Conservation (phyloP, 2,113 vertebrate genomes). For the Eonycteris spelaea region DNA sequence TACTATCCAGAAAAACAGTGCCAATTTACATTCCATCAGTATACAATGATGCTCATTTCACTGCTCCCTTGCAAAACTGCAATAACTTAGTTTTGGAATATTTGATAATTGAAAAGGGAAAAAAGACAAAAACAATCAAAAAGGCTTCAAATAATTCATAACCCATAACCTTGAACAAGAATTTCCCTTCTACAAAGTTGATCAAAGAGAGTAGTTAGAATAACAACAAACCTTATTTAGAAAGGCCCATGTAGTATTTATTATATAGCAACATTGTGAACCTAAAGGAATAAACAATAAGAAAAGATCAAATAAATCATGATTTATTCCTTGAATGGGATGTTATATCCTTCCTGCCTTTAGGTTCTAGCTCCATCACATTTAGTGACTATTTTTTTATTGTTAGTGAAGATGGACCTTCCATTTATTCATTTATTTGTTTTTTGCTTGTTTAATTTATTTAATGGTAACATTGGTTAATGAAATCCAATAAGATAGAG, state of each 20-base stretch:
- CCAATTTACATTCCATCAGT: neutral
- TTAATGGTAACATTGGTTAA: no score
- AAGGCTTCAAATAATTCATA: neutral
- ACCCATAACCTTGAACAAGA: neutral
- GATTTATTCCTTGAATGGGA: neutral
- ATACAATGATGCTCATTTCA: neutral
- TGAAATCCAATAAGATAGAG: no score
- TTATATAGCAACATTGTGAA: neutral
- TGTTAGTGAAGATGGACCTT: neutral
- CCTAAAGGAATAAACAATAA: neutral
- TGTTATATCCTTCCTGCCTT: neutral
- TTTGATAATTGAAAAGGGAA: neutral
- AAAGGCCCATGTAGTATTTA: neutral
- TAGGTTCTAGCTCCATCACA: neutral
- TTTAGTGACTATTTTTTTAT: neutral
- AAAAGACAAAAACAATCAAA: neutral
- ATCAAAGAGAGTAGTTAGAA: neutral
- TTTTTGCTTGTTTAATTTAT: no score
- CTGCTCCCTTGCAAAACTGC: neutral
- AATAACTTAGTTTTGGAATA: neutral
- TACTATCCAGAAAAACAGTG: neutral
- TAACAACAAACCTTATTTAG: neutral
- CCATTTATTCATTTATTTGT: no score
- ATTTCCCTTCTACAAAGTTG: neutral
- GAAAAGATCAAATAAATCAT: neutral